Evolutionary conservation across 2,797 vertebrate species (phyloP).

Genomic region (Girardinus metallicus): DNA sequence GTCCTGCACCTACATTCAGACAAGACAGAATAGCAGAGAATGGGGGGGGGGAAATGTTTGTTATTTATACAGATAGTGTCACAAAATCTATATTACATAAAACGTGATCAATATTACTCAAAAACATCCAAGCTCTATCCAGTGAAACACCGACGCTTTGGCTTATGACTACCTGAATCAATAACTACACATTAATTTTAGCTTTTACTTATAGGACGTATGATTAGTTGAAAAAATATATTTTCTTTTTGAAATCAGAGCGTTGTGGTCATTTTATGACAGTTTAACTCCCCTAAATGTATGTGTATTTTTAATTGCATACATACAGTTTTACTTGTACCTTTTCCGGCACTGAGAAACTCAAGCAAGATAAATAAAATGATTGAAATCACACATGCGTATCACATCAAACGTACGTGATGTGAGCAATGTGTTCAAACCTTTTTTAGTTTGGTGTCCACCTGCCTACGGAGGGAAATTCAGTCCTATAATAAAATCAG

Average conservation of each 20-base stretch:
- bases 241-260: background rate
- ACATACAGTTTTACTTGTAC: background rate
- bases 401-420: background rate
- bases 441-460: background rate
- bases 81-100: background rate
- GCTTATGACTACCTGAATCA: background rate
- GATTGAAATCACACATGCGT: background rate
- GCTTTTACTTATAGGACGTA: background rate
- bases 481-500: background rate
- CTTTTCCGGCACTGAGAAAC: background rate
- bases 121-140: background rate
- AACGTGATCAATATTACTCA: background rate
- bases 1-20: conserved; percentile 16
- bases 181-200: too few relatives aligned
- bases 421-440: background rate
- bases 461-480: background rate
- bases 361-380: background rate
- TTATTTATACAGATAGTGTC: background rate
- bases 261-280: too few relatives aligned
- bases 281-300: background rate
- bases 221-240: background rate
- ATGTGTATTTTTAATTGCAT: background rate
- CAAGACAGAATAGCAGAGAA: conserved; percentile 10
- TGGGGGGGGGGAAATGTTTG: background rate
- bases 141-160: background rate